phyloP scores from a whole-genome alignment of 2,888 invertebrate species.

The Trissolcus brochymenae region DNA sequence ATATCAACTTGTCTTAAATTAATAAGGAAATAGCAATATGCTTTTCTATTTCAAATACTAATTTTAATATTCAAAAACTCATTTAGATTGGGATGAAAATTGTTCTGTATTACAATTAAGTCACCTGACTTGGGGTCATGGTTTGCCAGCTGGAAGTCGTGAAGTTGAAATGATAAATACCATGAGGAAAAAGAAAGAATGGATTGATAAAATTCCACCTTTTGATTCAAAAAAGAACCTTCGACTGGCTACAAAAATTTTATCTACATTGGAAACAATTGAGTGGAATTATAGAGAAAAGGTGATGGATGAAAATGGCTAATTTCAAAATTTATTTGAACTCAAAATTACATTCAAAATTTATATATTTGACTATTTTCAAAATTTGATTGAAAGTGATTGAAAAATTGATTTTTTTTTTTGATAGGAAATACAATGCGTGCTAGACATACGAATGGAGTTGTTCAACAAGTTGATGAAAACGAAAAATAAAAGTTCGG shows the following conservation, averaged over 20 bases:
- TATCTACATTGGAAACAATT: conserved; percentile 88
- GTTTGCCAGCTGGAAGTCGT: conserved; percentile 81
- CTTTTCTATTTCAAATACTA: background rate
- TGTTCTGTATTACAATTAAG: conserved; percentile 79
- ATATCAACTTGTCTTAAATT: too few relatives aligned
- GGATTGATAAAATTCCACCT: conserved; percentile 80
- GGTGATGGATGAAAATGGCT: conserved; percentile 68
- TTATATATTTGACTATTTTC: too few relatives aligned
- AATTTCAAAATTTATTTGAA: background rate
- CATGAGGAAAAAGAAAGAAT: conserved; percentile 82
- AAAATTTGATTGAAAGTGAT: conserved; percentile 7
- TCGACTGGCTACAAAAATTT: conserved; percentile 81
- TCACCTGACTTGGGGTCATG: conserved; percentile 81
- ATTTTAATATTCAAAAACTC: conserved; percentile 7
- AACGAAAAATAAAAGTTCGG: conserved; percentile 78
- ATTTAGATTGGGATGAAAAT: conserved; percentile 78
- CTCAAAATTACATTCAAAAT: background rate
- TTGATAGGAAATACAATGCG: conserved; percentile 82
- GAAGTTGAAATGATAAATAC: conserved; percentile 83
- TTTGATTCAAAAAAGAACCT: conserved; percentile 79
- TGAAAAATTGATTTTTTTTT: background rate
- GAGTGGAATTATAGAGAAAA: conserved; percentile 90
- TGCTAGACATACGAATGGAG: conserved; percentile 83
- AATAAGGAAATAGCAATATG: background rate
- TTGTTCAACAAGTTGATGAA: conserved; percentile 82